Conservation (phyloP, 92 coral and sea anemone species). For the Zoanthus solanderi region DNA sequence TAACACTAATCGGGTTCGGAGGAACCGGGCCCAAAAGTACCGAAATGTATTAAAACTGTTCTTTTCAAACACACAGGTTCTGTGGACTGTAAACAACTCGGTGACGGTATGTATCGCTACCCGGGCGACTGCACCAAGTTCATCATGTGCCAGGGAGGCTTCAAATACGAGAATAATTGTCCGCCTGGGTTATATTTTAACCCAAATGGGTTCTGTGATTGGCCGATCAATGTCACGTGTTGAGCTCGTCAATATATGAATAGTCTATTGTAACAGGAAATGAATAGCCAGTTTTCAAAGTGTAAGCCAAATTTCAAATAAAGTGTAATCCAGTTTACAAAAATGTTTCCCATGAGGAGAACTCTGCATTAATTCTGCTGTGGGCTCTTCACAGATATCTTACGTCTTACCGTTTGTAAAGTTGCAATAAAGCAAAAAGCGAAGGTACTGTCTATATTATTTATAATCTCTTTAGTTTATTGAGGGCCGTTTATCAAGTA, state of each 20-base stretch:
- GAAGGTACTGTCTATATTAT: too few species aligned
- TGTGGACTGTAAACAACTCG: conserved; percentile 35
- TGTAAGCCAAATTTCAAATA: neutral
- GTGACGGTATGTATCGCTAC: conserved; percentile 58
- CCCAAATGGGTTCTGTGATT: conserved; percentile 67
- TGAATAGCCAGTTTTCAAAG: neutral
- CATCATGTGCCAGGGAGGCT: conserved; percentile 58
- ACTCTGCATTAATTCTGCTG: too few species aligned
- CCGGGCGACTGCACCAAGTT: conserved; percentile 79
- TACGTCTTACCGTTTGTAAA: too few species aligned
- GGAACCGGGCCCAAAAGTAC: neutral
- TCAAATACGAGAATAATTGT: conserved; percentile 44
- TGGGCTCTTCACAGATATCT: too few species aligned
- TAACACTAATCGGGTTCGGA: neutral
- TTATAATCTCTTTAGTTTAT: too few species aligned
- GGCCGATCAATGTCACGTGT: conserved; percentile 78
- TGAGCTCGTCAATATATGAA: neutral
- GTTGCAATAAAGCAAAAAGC: too few species aligned
- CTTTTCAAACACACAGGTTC: neutral
- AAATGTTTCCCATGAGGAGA: neutral
- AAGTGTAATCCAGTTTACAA: neutral
- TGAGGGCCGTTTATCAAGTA: too few species aligned
- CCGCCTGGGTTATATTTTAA: conserved; percentile 71
- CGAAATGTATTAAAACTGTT: neutral
- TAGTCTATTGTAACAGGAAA: neutral